Base-by-base conservation (phyloP, 2,797 vertebrate species). In the Anguilla megastoma region DNA sequence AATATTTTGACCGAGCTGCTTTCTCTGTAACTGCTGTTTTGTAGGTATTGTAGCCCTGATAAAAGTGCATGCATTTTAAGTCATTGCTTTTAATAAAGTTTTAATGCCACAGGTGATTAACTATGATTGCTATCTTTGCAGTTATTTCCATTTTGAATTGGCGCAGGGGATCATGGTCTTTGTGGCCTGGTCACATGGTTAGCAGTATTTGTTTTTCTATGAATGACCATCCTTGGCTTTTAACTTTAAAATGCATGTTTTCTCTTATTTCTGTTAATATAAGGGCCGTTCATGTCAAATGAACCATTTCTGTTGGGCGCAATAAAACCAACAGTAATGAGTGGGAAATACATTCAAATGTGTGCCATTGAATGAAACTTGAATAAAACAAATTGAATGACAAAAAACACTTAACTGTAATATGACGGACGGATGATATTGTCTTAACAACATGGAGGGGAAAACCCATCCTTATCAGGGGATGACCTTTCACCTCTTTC, bases 21-120 rank as follows among this genome's bases (percentile, higher is more conserved):
- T 58, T 85, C 84, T 85, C 92, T 92, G 90, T 71, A 71, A 89
- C 87, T 91, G 90, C 91, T 80, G 86, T 92, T 83, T 86, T 45
- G 27, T 91, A 88, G 66, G 30, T 84, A 63, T 89, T 92, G 89
- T 90, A 91, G 91, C 91, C 71, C 30, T 90, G 79, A 87, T 71
- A 88, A 58, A 86, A 87, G 66, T 94, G 93, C 92, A 92, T 94
- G 92, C 33, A 18, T 48, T 56, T 58, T 48, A 80, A 91, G 88
- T 86, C 90, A 93, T 91, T 92, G 90, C 89, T 86, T 8, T 48
- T 91, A 88, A 86, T 82, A 90, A 18, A 90, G 91, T 94, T 88
- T 79, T 87, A 83, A 88, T 90, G 88, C 69, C 63, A 50, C 79
- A 82, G 79, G 79, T 82, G 79, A 48, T 48, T 50, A 48, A 48